Base-by-base conservation (phyloP, 1,140 invertebrate genomes). In the Polypedilum pembai region DNA sequence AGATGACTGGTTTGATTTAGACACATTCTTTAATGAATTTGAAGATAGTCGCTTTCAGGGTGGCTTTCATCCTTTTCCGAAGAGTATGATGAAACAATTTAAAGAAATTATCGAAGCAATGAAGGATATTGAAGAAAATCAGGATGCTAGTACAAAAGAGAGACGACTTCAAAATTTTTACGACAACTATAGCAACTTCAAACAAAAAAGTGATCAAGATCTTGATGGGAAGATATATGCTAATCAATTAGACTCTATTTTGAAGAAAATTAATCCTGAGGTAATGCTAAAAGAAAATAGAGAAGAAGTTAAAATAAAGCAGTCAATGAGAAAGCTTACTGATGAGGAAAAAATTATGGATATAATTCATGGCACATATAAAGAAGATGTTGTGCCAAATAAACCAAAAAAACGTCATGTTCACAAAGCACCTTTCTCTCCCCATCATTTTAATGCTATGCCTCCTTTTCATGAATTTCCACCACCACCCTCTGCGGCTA, bases 291-390 rank as follows among this genome's bases (percentile, higher is more conserved):
- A 80, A 74, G 76, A 80, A 72, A 77, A 77, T 3, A 78, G 77
- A 10, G 80, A 80, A 73, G 75, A 79, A 20, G 77, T 77, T 5
- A 75, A 76, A 0, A 73, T 72, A 1, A 76, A 74, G 8, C 17
- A 75, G 33, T 8, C 74, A 24, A 77, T 75, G 0, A 18, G 56
- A 0, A 81, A 78, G 76, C 74, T 81, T 0, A 76, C 79, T 8
- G 81, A 82, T 73, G 81, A 81, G 74, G 81, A 82, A 75, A 77
- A 76, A 3, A 80, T 82, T 56, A 78, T 82, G 80, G 81, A 80
- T 7, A 77, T 76, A 7, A 81, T 82, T 2, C 81, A 82, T 76
- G 81, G 81, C 12, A 82, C 81, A 2, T 76, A 73, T 8, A 76
- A 73, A 17, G 79, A 80, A 56, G 80, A 75, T 73, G 18, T 21